Base-by-base conservation (phyloP, 2,888 invertebrate species). In the Thera britannica region DNA sequence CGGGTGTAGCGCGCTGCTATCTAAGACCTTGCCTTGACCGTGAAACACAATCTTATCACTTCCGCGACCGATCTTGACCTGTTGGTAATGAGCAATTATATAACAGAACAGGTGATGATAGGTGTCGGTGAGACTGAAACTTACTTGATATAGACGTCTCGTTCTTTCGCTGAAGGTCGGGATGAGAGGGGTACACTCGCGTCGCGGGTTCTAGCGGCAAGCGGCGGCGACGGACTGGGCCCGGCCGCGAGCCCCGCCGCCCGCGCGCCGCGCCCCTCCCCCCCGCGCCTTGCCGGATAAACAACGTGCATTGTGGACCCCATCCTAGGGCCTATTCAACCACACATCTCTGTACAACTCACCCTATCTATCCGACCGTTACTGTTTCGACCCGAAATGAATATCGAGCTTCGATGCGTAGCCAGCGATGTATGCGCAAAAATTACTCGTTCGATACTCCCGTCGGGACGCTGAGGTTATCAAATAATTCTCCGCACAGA, bases 231-330 rank as follows among this genome's bases (percentile, higher is more conserved):
- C 86, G 84, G 88, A 88, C 88, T 87, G 89, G 85, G 90, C 93
- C 93, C 90, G 91, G 91, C 90, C 89, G 83, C 84, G 88, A 89
- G 90, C 90, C 81, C 79, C 83, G 72, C 83, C 84, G 76, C 88
- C 81, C 85, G 78, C 82, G 64, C 75, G 67, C 78, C 79, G 71
- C 72, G 55, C 77, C 74, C 70, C 65, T 55, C 75, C 74, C 64
- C 82, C 85, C 88, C 89, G 82, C 87, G 81, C 89, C 88, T 89
- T 82, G 82, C 84, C 90, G 92, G 92, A 92, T 92, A 93, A 93
- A 92, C 93, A 92, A 92, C 92, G 85, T 93, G 93, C 93, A 93
- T 90, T 91, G 92, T 92, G 89, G 90, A 86, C 90, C 88, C 88
- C 90, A 89, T 90, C 92, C 87, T 84, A 86, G 86, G 83, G 85